Base-by-base conservation (phyloP, 2,797 vertebrate genomes). In the Lophotriccus pileatus region DNA sequence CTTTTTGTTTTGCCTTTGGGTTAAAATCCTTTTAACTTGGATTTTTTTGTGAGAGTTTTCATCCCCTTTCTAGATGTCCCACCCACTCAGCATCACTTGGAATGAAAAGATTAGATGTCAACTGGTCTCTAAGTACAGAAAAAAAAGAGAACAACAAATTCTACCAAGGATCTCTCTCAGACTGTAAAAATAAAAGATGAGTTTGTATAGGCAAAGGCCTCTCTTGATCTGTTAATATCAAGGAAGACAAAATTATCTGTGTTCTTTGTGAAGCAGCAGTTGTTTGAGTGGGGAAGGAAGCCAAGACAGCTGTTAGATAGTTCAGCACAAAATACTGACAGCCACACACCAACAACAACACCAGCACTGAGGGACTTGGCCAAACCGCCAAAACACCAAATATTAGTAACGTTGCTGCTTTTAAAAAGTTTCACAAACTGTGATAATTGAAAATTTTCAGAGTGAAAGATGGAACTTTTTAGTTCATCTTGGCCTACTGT, bases 181-280 rank as follows among this genome's bases (percentile, higher is more conserved):
- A 90, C 87, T 92, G 76, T 83, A 90, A 85, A 93, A 96, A 89
- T 91, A 94, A 96, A 95, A 94, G 86, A 93, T 88, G 73, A 90
- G 86, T 94, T 95, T 94, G 34, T 93, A 85, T 93, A 94, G 87
- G 96, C 96, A 93, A 89, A 90, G 91, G 72, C 66, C 58, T 91
- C 87, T 86, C 82, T 94, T 92, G 88, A 84, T 92, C 94, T 95
- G 84, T 89, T 95, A 96, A 94, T 96, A 95, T 96, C 79, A 94
- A 94, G 89, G 94, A 96, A 93, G 93, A 96, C 78, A 96, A 97
- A 95, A 96, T 95, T 74, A 95, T 95, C 92, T 92, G 84, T 88
- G 73, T 84, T 96, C 88, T 96, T 96, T 96, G 91, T 94, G 95
- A 96, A 96, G 91, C 87, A 95, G 92, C 76, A 91, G 87, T 95